These are phyloP conservation scores for Odobenus rosmarus DNA, from an alignment of 2,113 vertebrate genomes.

Conservation along the genomic window DNA sequence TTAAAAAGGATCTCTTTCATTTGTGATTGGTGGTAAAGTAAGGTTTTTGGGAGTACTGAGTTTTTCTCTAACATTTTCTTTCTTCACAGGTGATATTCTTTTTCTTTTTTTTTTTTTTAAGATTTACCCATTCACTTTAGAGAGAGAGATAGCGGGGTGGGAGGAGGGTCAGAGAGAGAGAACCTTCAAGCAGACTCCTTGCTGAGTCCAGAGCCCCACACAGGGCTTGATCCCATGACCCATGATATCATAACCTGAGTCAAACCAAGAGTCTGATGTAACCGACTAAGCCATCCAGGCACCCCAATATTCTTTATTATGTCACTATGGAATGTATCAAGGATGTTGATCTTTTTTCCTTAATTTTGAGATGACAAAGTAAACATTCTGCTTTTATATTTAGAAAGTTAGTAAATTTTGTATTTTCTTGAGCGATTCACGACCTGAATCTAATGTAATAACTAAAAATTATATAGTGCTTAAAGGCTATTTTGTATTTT, in stretches of 20 bases:
- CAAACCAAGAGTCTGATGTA: background rate
- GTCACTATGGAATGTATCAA: background rate
- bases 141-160: background rate
- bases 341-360: background rate
- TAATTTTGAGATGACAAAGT: background rate
- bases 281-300: background rate
- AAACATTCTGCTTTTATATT: background rate
- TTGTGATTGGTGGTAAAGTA: background rate
- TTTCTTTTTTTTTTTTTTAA: background rate
- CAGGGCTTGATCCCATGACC: background rate
- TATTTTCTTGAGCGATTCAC: background rate
- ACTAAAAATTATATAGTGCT: background rate
- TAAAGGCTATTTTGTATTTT: constrained; percentile 28
- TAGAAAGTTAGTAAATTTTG: background rate
- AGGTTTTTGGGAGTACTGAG: background rate
- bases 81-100: background rate
- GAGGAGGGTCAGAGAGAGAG: background rate
- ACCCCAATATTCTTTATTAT: background rate
- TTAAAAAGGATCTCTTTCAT: background rate
- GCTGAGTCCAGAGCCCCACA: background rate
- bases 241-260: background rate
- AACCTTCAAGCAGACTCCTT: background rate
- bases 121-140: background rate
- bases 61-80: background rate
- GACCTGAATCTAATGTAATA: background rate